Evolutionary conservation across 2,888 invertebrate genomes (phyloP).

Genomic region (Gandaritis pyraliata): DNA sequence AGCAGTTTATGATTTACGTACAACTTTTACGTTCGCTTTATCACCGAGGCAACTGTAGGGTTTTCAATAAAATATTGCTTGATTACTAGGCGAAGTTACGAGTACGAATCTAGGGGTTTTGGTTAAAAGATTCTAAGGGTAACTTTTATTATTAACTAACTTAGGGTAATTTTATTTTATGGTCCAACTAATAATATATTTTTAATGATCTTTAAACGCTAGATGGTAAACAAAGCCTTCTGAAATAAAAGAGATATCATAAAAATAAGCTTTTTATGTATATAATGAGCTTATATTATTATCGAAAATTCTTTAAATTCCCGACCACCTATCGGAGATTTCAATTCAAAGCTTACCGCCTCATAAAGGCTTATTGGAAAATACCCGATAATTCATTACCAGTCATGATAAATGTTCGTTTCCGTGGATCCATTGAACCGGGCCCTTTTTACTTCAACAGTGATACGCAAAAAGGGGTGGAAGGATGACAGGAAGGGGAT

Average conservation of each 20-base stretch:
- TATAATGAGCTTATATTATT: conserved; percentile 1
- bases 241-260: not conserved
- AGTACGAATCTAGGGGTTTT: not conserved
- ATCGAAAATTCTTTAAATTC: conserved; percentile 14
- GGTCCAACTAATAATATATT: too few species aligned
- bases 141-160: too few species aligned
- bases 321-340: conserved; percentile 22
- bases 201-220: too few species aligned
- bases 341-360: conserved; percentile 23
- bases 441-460: conserved; percentile 80
- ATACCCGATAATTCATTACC: conserved; percentile 81
- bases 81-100: conserved; percentile 22
- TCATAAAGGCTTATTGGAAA: conserved; percentile 69
- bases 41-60: conserved; percentile 56
- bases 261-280: conserved; percentile 5
- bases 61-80: conserved; percentile 49
- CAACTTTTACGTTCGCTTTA: conserved; percentile 59
- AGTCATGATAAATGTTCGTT: conserved; percentile 79
- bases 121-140: not conserved
- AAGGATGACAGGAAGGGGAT: conserved; percentile 70
- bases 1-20: conserved; percentile 62
- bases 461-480: conserved; percentile 82
- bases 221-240: too few species aligned
- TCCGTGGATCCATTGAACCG: conserved; percentile 73
- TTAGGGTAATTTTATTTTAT: too few species aligned